Evolutionary conservation across 2,113 vertebrate genomes (phyloP).

Genomic region (Monopterus albus): DNA sequence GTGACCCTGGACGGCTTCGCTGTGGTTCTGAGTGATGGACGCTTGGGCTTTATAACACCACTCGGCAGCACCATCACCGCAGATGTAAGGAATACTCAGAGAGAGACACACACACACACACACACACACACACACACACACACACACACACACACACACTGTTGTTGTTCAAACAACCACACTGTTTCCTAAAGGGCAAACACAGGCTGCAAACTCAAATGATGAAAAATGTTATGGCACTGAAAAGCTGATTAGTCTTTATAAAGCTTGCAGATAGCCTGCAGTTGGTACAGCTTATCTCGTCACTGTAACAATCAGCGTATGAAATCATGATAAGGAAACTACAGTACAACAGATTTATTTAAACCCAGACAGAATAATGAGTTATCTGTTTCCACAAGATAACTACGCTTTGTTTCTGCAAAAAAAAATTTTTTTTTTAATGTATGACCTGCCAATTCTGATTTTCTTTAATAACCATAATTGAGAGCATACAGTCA

Average conservation of each 20-base stretch:
- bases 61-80: slow-evolving; percentile 89
- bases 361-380: no score
- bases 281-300: no score
- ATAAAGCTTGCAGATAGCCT: not conserved
- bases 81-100: slow-evolving; percentile 84
- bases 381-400: no score
- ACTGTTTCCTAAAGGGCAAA: not conserved
- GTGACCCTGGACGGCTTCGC: slow-evolving; percentile 95
- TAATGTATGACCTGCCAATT: no score
- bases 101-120: not conserved
- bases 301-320: no score
- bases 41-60: slow-evolving; percentile 95
- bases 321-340: no score
- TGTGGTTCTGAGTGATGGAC: slow-evolving; percentile 94
- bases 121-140: not conserved
- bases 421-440: no score
- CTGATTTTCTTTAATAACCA: no score
- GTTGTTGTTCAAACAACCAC: not conserved
- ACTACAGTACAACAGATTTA: no score
- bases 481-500: no score
- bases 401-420: no score
- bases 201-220: not conserved
- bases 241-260: not conserved
- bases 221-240: not conserved
- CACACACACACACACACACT: not conserved